phyloP scores from a whole-genome alignment of 2,888 invertebrate genomes.

The Copidosoma aretas region DNA sequence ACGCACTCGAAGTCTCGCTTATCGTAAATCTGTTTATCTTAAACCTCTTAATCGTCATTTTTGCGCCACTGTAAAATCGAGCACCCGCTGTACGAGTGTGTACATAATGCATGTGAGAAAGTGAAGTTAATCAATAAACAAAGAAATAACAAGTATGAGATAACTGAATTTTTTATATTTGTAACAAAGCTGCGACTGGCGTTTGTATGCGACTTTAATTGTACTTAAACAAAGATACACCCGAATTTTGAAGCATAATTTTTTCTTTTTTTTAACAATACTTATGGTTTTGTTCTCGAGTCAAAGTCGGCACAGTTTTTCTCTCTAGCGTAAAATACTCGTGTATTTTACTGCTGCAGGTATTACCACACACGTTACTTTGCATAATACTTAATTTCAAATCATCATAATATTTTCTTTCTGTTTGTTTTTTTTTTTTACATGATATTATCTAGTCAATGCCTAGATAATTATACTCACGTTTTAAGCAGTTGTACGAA shows the following conservation, averaged over 20 bases:
- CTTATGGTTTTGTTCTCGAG: too few species aligned
- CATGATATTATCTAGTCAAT: conserved; percentile 48
- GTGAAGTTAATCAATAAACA: conserved; percentile 4
- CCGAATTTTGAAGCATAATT: conserved; percentile 19
- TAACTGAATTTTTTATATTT: conserved; percentile 39
- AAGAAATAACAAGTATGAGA: conserved; percentile 28
- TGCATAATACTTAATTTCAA: too few species aligned
- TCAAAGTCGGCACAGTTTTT: too few species aligned
- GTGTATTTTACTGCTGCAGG: too few species aligned
- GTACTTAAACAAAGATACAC: conserved; percentile 35
- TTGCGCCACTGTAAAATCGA: conserved; percentile 5
- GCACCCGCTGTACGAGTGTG: background rate
- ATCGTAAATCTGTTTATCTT: conserved; percentile 19
- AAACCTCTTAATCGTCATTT: conserved; percentile 29
- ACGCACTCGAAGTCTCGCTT: background rate
- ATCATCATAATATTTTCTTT: background rate
- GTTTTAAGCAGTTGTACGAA: conserved; percentile 23
- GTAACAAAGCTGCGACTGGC: conserved; percentile 23
- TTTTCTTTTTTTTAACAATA: conserved; percentile 1
- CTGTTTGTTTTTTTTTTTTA: conserved; percentile 5
- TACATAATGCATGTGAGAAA: conserved; percentile 1
- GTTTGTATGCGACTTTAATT: conserved; percentile 16
- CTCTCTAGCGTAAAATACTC: too few species aligned
- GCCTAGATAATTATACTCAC: conserved; percentile 44
- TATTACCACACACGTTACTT: too few species aligned